Conservation (phyloP, 92 coral and sea anemone species). For the Bergia puertoricense region DNA sequence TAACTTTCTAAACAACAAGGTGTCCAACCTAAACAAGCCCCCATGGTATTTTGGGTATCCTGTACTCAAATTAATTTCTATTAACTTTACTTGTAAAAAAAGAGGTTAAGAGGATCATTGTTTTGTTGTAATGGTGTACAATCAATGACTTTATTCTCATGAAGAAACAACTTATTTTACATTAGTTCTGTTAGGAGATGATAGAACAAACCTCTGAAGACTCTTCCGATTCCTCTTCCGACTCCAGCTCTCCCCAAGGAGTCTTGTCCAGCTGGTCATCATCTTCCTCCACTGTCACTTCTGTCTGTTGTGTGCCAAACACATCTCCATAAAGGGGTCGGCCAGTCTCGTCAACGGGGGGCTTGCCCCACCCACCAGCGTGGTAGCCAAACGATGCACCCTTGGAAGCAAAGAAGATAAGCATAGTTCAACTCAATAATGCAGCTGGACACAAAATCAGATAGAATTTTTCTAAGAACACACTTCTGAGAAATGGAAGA, state of each 20-base stretch:
- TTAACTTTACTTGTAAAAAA: too few species aligned
- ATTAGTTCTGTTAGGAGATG: not conserved
- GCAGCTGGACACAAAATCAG: not conserved
- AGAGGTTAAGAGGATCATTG: too few species aligned
- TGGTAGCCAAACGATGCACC: constrained; percentile 99
- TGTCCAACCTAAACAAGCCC: too few species aligned
- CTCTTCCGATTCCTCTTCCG: constrained; percentile 91
- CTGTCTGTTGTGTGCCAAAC: constrained; percentile 84
- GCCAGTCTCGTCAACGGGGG: constrained; percentile 98
- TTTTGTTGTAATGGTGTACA: too few species aligned
- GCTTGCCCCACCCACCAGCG: constrained; percentile 99
- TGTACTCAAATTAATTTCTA: too few species aligned
- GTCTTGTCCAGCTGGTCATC: constrained; percentile 86
- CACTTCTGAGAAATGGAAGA: not conserved
- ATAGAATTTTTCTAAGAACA: not conserved
- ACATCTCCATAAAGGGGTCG: constrained; percentile 98
- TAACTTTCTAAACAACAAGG: too few species aligned
- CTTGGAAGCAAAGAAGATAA: constrained; percentile 20
- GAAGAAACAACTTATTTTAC: not conserved
- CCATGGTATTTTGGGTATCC: too few species aligned
- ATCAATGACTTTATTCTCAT: not conserved
- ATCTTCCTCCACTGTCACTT: constrained; percentile 72
- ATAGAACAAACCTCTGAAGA: constrained; percentile 81
- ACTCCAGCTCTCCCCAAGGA: constrained; percentile 98
- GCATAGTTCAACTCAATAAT: not conserved